These are phyloP conservation scores for Psittacula derbiana DNA, from an alignment of 2,797 vertebrate genomes.

Conservation along the genomic window DNA sequence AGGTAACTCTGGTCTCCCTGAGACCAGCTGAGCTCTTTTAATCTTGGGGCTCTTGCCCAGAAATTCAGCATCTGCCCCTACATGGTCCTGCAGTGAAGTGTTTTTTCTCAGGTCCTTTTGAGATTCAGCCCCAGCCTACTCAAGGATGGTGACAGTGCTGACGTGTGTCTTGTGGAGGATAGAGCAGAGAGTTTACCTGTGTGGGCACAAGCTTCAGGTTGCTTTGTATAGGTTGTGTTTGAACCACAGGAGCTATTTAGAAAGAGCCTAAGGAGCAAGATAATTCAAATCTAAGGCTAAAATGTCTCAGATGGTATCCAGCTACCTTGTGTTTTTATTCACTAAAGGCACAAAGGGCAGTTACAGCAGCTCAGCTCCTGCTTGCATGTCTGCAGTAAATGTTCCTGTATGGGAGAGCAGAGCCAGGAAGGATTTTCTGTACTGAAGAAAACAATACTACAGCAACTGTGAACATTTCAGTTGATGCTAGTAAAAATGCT, in stretches of 20 bases:
- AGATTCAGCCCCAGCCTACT: background rate
- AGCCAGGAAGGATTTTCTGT: background rate
- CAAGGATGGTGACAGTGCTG: fast-evolving
- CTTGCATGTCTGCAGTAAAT: background rate
- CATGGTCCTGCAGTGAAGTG: background rate
- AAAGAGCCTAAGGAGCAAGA: background rate
- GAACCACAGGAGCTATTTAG: background rate
- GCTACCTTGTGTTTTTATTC: background rate
- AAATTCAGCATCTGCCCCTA: fast-evolving
- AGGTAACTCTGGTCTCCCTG: background rate
- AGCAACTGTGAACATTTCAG: background rate
- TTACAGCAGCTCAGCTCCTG: background rate
- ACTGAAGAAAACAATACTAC: fast-evolving
- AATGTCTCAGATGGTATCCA: background rate
- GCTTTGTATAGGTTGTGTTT: background rate
- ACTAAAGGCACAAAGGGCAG: background rate
- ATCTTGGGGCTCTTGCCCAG: background rate
- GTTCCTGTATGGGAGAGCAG: background rate
- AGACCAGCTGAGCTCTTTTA: background rate
- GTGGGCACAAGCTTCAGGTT: background rate
- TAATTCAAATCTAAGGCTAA: background rate
- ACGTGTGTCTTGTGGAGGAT: background rate
- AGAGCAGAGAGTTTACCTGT: background rate
- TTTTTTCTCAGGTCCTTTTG: background rate
- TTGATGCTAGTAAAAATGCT: fast-evolving